Percentiles rank a stretch among this genome's conserved stretches.
Conservation (phyloP, 2,888 invertebrate genomes). For the Cecidostiba fungosa region DNA sequence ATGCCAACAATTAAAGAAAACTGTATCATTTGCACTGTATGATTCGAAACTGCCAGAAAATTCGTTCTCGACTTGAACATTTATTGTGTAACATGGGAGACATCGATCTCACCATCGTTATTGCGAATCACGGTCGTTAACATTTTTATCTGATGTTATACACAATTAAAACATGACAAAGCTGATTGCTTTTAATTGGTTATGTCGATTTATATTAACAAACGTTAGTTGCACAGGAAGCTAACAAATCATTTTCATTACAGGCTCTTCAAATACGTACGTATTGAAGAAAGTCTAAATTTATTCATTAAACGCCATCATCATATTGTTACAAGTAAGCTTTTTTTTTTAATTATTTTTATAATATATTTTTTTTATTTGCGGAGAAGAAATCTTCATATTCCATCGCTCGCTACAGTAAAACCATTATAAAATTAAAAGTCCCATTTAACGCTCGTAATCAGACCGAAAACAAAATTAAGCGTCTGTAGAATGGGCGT, state of each 20-base stretch:
- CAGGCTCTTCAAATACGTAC: background rate
- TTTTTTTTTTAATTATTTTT: background rate
- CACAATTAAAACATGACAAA: background rate
- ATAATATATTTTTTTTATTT: no score
- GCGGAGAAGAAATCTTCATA: no score
- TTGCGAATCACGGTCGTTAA: background rate
- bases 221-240: background rate
- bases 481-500: background rate
- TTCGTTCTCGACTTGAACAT: background rate
- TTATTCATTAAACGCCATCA: background rate
- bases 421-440: constrained; percentile 11
- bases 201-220: background rate
- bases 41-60: background rate
- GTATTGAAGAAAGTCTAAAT: background rate
- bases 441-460: background rate
- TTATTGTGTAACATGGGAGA: no score
- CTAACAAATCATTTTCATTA: background rate
- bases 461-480: background rate
- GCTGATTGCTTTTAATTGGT: background rate
- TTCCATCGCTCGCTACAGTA: no score
- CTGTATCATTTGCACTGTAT: background rate
- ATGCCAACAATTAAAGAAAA: no score
- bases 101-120: background rate
- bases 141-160: background rate
- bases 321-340: background rate